Conservation (phyloP, 2,888 invertebrate genomes). For the Caenorhabditis afra region DNA sequence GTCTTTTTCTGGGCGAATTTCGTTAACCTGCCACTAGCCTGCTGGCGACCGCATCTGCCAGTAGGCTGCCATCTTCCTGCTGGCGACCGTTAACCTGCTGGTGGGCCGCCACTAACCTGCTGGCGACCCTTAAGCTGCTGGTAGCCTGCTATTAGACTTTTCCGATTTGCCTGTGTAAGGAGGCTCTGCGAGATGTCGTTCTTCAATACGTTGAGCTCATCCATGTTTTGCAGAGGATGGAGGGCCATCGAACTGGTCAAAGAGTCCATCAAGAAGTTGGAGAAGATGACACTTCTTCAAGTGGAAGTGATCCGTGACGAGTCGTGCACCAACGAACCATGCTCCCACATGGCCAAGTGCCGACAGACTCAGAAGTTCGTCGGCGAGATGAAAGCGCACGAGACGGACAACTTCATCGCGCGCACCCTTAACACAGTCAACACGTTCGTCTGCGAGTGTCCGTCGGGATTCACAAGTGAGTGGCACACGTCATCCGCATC, state of each 20-base stretch:
- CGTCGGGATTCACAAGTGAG: conserved; percentile 78
- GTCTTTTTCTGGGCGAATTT: too few relatives aligned
- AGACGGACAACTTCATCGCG: conserved; percentile 78
- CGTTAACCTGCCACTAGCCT: too few relatives aligned
- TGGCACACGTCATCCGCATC: too few relatives aligned
- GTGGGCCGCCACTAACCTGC: too few relatives aligned
- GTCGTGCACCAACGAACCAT: conserved; percentile 77
- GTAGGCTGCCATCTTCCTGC: too few relatives aligned
- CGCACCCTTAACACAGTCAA: conserved; percentile 74
- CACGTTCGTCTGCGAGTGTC: conserved; percentile 79
- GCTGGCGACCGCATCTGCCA: too few relatives aligned
- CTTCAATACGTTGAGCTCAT: conserved; percentile 45
- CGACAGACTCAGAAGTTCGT: conserved; percentile 75
- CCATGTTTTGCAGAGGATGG: conserved; percentile 69
- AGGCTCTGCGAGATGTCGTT: conserved; percentile 28
- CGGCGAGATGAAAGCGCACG: conserved; percentile 66
- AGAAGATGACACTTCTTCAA: conserved; percentile 65
- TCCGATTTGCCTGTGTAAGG: conserved; percentile 32
- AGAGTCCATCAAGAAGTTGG: conserved; percentile 63
- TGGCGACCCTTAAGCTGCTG: too few relatives aligned
- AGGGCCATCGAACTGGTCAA: conserved; percentile 68
- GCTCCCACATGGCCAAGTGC: conserved; percentile 77
- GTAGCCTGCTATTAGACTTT: too few relatives aligned
- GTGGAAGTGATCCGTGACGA: conserved; percentile 71
- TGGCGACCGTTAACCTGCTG: too few relatives aligned